Base-by-base conservation (phyloP, 2,888 invertebrate genomes). In the Agapetus fuscipes region DNA sequence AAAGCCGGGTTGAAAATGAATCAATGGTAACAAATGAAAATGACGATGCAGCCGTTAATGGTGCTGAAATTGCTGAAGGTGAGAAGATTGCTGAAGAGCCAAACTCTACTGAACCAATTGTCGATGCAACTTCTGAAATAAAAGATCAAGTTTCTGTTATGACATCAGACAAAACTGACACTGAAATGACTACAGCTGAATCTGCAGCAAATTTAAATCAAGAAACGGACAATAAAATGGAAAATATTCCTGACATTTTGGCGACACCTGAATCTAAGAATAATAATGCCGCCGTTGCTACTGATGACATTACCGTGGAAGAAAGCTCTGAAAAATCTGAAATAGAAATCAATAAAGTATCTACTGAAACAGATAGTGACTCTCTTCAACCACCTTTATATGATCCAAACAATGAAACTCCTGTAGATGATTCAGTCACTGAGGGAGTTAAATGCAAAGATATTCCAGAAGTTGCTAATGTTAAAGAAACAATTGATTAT, bases 41-140 rank as follows among this genome's bases (percentile, higher is more conserved):
- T 29, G 7, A 26, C 12, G 43, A 35, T 30, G 17, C 30, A 28
- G 29, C 30, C 30, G 34, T 39, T 35, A 13, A 29, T 9, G 12
- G 7, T 20, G 12, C 17, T 13, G 17, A 14, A 34, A 11, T 10
- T 20, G 54, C 60, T 2, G 40, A 61, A 20, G 53, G 57, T 32
- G 43, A 49, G 40, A 50, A 48, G 16, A 29, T 12, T 35, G 20
- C n/a, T 28, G 12, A 17, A 36, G 3, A 11, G 28, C 15, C n/a
- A 9, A 29, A 29, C 17, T 5, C 14, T 1, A 29, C 20, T 28
- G 36, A 36, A 36, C 12, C 28, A 13, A 10, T 9, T 29, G 10
- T 9, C 29, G 29, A 29, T 26, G n/a, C 13, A 14, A 12, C 13
- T 14, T n/a, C 2, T 24, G 20, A 12, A 24, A 32, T 7, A n/a